Evolutionary conservation across 1,140 invertebrate species (phyloP).

Genomic region (Drosophila obscura): DNA sequence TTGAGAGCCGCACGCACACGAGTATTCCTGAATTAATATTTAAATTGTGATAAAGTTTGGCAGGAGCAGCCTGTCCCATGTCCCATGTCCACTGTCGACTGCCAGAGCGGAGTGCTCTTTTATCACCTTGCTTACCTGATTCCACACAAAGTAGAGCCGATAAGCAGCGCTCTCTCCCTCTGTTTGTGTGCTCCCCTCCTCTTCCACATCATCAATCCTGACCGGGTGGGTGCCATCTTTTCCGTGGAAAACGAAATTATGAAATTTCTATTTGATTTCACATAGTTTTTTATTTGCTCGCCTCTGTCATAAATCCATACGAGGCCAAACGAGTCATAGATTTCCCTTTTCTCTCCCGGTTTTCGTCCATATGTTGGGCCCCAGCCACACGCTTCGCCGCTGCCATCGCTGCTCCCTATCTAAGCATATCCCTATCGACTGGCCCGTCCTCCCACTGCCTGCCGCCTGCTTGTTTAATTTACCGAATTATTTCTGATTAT

Average conservation of each 20-base stretch:
- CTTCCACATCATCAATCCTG: neutral
- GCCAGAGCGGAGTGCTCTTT: neutral
- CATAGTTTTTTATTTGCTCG: conserved; percentile 61
- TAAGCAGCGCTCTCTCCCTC: conserved; percentile 4
- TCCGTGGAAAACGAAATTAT: conserved; percentile 46
- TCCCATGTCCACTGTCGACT: no score
- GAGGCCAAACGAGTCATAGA: conserved; percentile 24
- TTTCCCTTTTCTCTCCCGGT: conserved; percentile 25
- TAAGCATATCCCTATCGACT: conserved; percentile 22
- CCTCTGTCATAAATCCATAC: conserved; percentile 59
- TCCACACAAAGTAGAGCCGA: conserved; percentile 28
- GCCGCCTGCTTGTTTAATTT: conserved; percentile 67
- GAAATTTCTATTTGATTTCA: conserved; percentile 78
- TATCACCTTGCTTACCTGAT: conserved; percentile 52
- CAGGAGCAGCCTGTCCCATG: conserved; percentile 40
- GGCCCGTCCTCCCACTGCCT: conserved; percentile 10
- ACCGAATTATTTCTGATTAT: conserved; percentile 76
- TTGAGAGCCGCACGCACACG: conserved; percentile 14
- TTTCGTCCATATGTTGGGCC: conserved; percentile 59
- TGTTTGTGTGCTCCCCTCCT: neutral
- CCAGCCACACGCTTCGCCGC: no score
- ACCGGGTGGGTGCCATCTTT: conserved; percentile 1
- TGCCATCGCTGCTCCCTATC: conserved; percentile 26
- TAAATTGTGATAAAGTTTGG: conserved; percentile 69
- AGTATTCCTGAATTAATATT: conserved; percentile 79